A percentile compares a stretch with the other conserved stretches of the same genome.
These are phyloP conservation scores for Chrysemys picta DNA, from an alignment of 2,113 vertebrate genomes.

Conservation along the genomic window DNA sequence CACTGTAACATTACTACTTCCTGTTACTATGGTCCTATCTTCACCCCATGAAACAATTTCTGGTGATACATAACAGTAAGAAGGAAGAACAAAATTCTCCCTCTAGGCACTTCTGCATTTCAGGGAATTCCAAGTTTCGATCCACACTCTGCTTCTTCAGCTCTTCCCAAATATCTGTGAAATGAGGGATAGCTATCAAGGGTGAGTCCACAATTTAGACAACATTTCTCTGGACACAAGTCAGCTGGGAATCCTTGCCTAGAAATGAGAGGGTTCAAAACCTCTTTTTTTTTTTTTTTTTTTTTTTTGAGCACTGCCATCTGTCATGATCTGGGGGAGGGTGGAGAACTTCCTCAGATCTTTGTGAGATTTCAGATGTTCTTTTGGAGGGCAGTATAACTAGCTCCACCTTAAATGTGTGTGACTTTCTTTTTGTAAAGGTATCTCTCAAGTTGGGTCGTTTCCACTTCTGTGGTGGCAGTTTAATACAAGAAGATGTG, in stretches of 20 bases:
- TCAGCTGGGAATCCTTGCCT: fast-evolving
- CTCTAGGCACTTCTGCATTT: not conserved
- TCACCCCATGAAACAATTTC: not conserved
- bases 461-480: not conserved
- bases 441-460: not conserved
- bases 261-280: not conserved
- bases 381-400: not conserved
- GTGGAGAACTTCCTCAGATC: not conserved
- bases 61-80: not conserved
- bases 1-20: not conserved
- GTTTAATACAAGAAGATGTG: not conserved
- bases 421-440: not conserved
- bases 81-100: not conserved
- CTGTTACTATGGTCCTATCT: not conserved
- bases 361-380: not conserved
- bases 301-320: not conserved
- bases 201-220: not conserved
- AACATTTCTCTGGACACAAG: not conserved
- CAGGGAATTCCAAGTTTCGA: fast-evolving
- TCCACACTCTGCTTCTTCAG: not conserved
- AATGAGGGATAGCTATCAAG: not conserved
- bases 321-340: not conserved
- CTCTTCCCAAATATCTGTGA: not conserved
- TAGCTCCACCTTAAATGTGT: not conserved
- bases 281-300: not conserved